These are phyloP conservation scores for Lycophotia porphyrea DNA, from an alignment of 2,888 invertebrate genomes.

Conservation along the genomic window DNA sequence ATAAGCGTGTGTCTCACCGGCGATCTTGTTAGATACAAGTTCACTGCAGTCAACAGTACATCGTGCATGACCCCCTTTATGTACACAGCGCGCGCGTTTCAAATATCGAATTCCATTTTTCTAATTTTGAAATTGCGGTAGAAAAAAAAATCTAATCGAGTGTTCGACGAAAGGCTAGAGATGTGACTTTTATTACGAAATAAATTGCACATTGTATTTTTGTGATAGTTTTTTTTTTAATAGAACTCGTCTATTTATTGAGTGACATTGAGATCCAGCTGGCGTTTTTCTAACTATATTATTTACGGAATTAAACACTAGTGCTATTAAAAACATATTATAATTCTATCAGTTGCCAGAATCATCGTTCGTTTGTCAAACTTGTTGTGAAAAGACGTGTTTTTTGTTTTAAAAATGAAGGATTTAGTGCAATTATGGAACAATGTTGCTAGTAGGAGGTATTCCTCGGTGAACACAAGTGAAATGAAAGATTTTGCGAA, in stretches of 20 bases:
- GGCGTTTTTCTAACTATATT: constrained; percentile 38
- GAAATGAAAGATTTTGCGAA: constrained; percentile 81
- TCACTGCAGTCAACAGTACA: constrained; percentile 60
- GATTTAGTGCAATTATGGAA: constrained; percentile 91
- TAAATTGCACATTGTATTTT: neutral
- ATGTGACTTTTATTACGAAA: constrained; percentile 45
- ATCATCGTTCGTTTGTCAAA: constrained; percentile 38
- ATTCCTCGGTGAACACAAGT: constrained; percentile 88
- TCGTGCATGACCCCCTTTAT: constrained; percentile 54
- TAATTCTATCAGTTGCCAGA: constrained; percentile 61
- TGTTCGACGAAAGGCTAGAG: constrained; percentile 21
- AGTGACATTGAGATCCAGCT: constrained; percentile 54
- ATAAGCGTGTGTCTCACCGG: constrained; percentile 61
- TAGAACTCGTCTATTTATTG: constrained; percentile 21
- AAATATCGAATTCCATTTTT: constrained; percentile 21
- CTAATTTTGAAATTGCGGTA: constrained; percentile 1
- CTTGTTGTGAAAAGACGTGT: constrained; percentile 55
- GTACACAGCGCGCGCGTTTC: constrained; percentile 60
- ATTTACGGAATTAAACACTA: constrained; percentile 53
- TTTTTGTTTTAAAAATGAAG: constrained; percentile 87
- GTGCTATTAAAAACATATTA: constrained; percentile 70
- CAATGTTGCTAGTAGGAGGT: constrained; percentile 87
- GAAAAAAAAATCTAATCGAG: constrained; percentile 20
- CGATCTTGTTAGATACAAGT: constrained; percentile 65
- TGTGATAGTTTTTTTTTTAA: neutral